These are phyloP conservation scores for Lacanobia wlatinum DNA, from an alignment of 2,888 invertebrate genomes.

Conservation along the genomic window DNA sequence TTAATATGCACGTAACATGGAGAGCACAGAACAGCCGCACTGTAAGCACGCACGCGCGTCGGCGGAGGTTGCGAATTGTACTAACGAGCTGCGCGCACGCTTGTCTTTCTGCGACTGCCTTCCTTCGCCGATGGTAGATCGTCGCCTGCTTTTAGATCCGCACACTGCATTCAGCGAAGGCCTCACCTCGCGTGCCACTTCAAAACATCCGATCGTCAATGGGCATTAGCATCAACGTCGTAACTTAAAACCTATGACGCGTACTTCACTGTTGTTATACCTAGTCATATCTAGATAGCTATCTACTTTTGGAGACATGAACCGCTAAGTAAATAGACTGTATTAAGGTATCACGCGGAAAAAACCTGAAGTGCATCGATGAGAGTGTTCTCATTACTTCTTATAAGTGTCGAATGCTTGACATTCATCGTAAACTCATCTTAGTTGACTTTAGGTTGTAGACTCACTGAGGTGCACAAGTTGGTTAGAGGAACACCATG, in stretches of 20 bases:
- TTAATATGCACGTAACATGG: constrained; percentile 70
- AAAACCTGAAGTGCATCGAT: background rate
- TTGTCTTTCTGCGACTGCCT: constrained; percentile 82
- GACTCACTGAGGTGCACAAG: background rate
- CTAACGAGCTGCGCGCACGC: constrained; percentile 83
- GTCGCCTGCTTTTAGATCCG: constrained; percentile 70
- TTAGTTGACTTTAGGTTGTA: background rate
- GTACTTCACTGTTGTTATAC: constrained; percentile 15
- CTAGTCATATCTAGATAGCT: constrained; percentile 7
- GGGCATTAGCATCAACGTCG: constrained; percentile 69
- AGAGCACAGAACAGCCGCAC: constrained; percentile 74
- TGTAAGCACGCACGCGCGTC: constrained; percentile 69
- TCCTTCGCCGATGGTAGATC: constrained; percentile 51
- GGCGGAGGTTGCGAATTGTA: constrained; percentile 65
- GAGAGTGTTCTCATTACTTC: background rate
- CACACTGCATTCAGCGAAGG: constrained; percentile 74
- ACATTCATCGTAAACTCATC: constrained; percentile 3
- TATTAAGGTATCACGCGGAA: constrained; percentile 2
- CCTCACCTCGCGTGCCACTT: constrained; percentile 80
- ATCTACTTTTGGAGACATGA: constrained; percentile 26
- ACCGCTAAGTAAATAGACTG: constrained; percentile 18
- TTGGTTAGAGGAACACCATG: background rate
- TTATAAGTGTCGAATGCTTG: constrained; percentile 1
- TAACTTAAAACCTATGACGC: constrained; percentile 57
- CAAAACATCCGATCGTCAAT: constrained; percentile 77